Evolutionary conservation across 2,888 invertebrate genomes (phyloP).

Genomic region (Autographa gamma): DNA sequence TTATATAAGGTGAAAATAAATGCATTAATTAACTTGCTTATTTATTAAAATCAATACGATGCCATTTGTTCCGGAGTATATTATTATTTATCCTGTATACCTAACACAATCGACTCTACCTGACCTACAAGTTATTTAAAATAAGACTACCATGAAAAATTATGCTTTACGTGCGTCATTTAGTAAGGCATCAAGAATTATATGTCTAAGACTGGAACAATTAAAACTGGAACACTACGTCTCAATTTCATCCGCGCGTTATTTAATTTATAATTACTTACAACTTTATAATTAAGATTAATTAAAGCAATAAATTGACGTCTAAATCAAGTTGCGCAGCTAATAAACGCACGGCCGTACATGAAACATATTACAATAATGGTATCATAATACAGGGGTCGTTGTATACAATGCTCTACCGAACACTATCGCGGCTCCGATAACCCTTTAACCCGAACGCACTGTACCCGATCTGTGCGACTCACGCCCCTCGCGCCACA

Average conservation of each 20-base stretch:
- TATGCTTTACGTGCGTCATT: neutral
- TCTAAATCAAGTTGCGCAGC: slow-evolving; percentile 1
- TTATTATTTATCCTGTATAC: neutral
- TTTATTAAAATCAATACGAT: neutral
- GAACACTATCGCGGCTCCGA: slow-evolving; percentile 53
- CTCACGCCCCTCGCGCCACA: slow-evolving; percentile 47
- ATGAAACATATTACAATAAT: slow-evolving; percentile 41
- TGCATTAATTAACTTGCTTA: neutral
- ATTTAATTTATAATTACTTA: neutral
- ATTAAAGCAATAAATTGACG: slow-evolving; percentile 3
- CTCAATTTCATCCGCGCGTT: neutral
- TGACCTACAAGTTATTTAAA: neutral
- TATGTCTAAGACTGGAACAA: too few species aligned
- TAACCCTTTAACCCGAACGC: slow-evolving; percentile 59
- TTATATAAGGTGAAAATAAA: neutral
- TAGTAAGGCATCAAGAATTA: too few species aligned
- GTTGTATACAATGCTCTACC: slow-evolving; percentile 56
- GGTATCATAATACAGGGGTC: slow-evolving; percentile 45
- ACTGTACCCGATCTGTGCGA: slow-evolving; percentile 46
- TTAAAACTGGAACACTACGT: too few species aligned
- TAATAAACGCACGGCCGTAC: slow-evolving; percentile 8
- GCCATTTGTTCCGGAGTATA: neutral
- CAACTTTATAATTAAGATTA: slow-evolving; percentile 16
- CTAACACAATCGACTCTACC: neutral
- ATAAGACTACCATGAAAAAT: neutral